Evolutionary conservation across 1,140 invertebrate species (phyloP), one percentile per base, ranked within the genome.

Genomic region (Bicyclus anynana): DNA sequence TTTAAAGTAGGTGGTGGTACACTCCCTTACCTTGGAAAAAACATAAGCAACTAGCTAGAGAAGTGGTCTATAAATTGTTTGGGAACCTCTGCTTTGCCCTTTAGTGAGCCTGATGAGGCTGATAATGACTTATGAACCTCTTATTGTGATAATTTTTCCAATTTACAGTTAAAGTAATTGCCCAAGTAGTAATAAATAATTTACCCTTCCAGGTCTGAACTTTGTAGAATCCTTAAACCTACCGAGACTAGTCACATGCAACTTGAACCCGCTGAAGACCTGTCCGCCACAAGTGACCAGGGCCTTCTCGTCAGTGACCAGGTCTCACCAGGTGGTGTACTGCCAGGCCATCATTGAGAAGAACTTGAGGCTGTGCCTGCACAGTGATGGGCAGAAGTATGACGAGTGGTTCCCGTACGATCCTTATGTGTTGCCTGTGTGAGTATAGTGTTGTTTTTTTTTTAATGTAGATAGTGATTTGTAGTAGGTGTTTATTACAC

Each of bases 251-350:
- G 93, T 98, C 2, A 95, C 93, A 2, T 94, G 94, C 72, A 89
- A 92, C 53, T 89, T 98, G 58, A 99, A 98, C 90, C 97, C 97
- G 1, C 85, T 99, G 12, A 91, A 93, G 48, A 91, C 93, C 0
- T 97, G 96, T 80, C 90, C 94, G 42, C 91, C 93, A 0, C 90
- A 93, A 13, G 92, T 98, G 16, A 93, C 94, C 0, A 93, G 93
- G 66, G 94, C 94, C 17, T 99, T 99, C 89, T 95, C 96, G 1
- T 93, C 93, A 0, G 91, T 97, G 4, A 94, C 95, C 1, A 91
- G 95, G 65, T 92, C 92, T n/a, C 95, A 97, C 81, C 97, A 98
- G 77, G 89, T 98, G 40, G 96, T 95, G 3, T 98, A 98, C 86
- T 98, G 97, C 86, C 94, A 97, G 80, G 92, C 96, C 0, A 91